phyloP scores from a whole-genome alignment of 2,113 vertebrate species.

The Sterna hirundo region DNA sequence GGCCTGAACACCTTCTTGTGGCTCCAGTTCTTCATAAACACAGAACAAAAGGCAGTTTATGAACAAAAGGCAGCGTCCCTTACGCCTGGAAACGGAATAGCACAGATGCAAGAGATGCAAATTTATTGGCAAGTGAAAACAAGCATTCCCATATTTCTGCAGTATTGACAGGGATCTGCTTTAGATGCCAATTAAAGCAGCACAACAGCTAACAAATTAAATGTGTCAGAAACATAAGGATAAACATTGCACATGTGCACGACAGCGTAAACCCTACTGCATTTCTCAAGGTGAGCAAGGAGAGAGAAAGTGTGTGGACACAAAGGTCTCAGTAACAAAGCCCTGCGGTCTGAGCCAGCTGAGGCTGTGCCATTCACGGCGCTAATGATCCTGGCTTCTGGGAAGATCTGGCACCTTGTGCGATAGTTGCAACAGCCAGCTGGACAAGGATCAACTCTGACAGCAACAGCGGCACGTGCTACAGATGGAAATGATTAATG shows the following conservation, averaged over 20 bases:
- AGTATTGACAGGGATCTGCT: not conserved
- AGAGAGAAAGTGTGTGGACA: not conserved
- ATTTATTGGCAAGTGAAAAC: not conserved
- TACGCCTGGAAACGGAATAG: not conserved
- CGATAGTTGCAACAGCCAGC: not conserved
- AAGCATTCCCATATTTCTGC: not conserved
- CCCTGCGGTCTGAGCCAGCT: rapidly evolving
- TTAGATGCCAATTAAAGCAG: not conserved
- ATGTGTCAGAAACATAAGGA: not conserved
- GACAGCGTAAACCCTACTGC: not conserved
- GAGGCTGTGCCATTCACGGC: not conserved
- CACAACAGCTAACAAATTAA: not conserved
- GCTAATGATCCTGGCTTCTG: not conserved
- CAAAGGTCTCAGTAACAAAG: not conserved
- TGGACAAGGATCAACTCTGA: not conserved
- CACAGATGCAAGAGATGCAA: not conserved
- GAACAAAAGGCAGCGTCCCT: not conserved
- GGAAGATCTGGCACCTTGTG: not conserved
- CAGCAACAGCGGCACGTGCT: not conserved
- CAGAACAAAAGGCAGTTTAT: not conserved
- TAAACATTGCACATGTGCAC: not conserved
- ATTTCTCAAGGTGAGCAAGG: not conserved
- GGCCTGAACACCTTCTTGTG: not conserved
- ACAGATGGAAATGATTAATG: not conserved
- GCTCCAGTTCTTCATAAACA: not conserved